Base-by-base conservation (phyloP, 2,797 vertebrate species). In the Cyprinodon diabolis region DNA sequence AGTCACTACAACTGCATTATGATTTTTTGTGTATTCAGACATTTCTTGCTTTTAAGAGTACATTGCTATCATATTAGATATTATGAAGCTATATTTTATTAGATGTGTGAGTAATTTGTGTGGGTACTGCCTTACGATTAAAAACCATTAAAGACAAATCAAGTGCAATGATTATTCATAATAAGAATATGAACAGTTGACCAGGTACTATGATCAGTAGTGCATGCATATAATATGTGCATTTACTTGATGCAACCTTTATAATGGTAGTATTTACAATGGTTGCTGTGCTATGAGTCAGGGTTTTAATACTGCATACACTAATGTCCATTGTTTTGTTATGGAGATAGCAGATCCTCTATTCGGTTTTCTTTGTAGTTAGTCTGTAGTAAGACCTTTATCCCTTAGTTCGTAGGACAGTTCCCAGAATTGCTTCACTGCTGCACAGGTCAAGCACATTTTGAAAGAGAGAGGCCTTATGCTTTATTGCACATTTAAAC, bases 401-500 rank as follows among this genome's bases (percentile, higher is more conserved):
- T 66, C 69, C 15, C 62, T 66, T 57, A 17, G 6, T 72, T 72
- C 43, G 56, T 35, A 66, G 47, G 11, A 58, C 73, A 82, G 74
- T 69, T 21, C 66, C 75, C 68, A 65, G 52, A 62, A 62, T 67
- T 66, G 40, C 57, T 68, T 66, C 49, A 47, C 54, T 52, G 60
- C 70, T 35, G 69, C 69, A 35, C 49, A 68, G 68, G 76, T 79
- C 78, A 74, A 78, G 70, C 56, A 75, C 48, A 57, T 63, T 72
- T 71, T 74, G 45, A 84, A 77, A 74, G 72, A 71, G 57, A 40
- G 17, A 73, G 45, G 69, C 58, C 51, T 35, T 69, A 69, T 65
- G 56, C 51, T 67, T 76, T 72, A 79, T 85, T 86, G 77, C 51
- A 80, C 62, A 80, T 82, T 86, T 72, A 62, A 37, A 82, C 75